phyloP scores from a whole-genome alignment of 2,797 vertebrate genomes.

The Sitta carolinensis region DNA sequence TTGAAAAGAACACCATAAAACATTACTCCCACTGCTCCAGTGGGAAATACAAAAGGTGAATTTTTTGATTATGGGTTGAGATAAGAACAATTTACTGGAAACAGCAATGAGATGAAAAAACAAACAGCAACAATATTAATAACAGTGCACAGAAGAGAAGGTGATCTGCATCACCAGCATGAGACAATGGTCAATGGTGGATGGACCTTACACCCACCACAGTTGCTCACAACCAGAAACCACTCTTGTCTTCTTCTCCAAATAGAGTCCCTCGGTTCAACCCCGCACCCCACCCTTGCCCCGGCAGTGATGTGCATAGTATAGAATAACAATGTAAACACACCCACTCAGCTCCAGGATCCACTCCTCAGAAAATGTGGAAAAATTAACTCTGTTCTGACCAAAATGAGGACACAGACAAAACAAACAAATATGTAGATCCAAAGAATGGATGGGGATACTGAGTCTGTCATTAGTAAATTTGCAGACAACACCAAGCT shows the following conservation, averaged over 20 bases:
- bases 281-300: rapidly evolving
- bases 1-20: background rate
- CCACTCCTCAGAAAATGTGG: background rate
- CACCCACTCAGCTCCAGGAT: rapidly evolving
- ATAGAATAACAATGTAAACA: rapidly evolving
- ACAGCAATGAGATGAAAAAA: background rate
- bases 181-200: background rate
- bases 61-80: background rate
- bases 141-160: background rate
- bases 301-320: rapidly evolving
- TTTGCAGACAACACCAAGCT: background rate
- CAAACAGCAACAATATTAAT: background rate
- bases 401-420: rapidly evolving
- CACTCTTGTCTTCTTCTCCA: background rate
- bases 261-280: background rate
- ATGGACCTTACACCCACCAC: rapidly evolving
- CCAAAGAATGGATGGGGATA: background rate
- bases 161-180: background rate
- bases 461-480: background rate
- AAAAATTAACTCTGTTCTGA: background rate
- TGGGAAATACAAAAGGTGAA: background rate
- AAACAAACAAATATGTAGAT: background rate
- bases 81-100: background rate
- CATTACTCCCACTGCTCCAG: background rate
- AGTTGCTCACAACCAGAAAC: background rate